These are phyloP conservation scores for Coilia nasus DNA, from an alignment of 2,797 vertebrate species.

Conservation along the genomic window DNA sequence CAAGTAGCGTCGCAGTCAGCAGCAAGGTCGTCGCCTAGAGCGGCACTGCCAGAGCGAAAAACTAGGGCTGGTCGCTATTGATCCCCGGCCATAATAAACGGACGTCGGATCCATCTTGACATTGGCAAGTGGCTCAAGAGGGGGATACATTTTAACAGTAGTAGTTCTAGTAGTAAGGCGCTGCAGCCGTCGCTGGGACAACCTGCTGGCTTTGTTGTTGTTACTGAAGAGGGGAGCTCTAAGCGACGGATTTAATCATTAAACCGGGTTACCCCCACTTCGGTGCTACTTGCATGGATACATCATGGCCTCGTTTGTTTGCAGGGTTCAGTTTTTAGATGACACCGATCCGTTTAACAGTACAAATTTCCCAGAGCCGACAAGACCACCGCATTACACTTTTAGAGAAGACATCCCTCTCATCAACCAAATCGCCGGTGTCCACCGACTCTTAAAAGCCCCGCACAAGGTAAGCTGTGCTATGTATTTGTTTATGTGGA, in stretches of 20 bases:
- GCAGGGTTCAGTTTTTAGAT: slow-evolving; percentile 92
- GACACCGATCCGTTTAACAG: slow-evolving; percentile 95
- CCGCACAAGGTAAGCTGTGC: slow-evolving; percentile 84
- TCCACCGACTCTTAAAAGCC: slow-evolving; percentile 88
- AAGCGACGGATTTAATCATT: slow-evolving; percentile 39
- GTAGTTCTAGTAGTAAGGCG: slow-evolving; percentile 6
- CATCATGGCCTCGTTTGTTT: slow-evolving; percentile 87
- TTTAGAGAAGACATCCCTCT: slow-evolving; percentile 89
- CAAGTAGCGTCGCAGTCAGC: slow-evolving; percentile 50
- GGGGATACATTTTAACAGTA: slow-evolving; percentile 4
- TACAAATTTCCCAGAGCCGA: slow-evolving; percentile 92
- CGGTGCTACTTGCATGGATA: slow-evolving; percentile 77
- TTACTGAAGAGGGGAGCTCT: slow-evolving; percentile 44
- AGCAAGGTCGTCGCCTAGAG: slow-evolving; percentile 11
- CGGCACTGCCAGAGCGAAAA: neutral
- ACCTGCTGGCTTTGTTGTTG: slow-evolving; percentile 70
- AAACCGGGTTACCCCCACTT: slow-evolving; percentile 47
- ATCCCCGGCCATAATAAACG: neutral
- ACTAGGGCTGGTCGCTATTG: slow-evolving; percentile 6
- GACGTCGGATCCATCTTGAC: slow-evolving; percentile 15
- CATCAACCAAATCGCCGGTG: slow-evolving; percentile 85
- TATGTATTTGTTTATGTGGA: neutral
- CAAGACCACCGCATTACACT: slow-evolving; percentile 85
- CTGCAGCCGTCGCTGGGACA: slow-evolving; percentile 30
- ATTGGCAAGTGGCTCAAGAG: neutral